Evolutionary conservation across 2,888 invertebrate genomes (phyloP).

Genomic region (Augochlorella aurata): DNA sequence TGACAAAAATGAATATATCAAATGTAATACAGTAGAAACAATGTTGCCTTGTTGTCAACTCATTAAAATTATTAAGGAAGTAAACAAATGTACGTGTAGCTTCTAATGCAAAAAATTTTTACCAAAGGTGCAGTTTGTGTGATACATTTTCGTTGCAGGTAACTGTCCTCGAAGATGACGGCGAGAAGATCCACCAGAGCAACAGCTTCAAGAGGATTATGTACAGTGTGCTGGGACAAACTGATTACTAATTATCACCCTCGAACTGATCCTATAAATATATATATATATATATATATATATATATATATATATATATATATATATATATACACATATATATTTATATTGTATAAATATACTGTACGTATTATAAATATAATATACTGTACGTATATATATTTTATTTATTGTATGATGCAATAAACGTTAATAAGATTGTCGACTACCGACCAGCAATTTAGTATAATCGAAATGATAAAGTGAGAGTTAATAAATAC

Average conservation of each 20-base stretch:
- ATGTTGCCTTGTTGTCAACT: not conserved
- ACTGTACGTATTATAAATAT: too few species aligned
- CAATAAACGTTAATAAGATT: constrained; percentile 48
- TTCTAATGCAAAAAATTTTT: not conserved
- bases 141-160: constrained; percentile 81
- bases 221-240: constrained; percentile 93
- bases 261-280: constrained; percentile 67
- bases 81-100: not conserved
- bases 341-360: too few species aligned
- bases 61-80: not conserved
- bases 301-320: constrained; percentile 62
- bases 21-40: too few species aligned
- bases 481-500: not conserved
- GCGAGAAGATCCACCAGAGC: constrained; percentile 94
- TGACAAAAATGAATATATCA: too few species aligned
- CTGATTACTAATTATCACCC: constrained; percentile 83
- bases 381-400: constrained; percentile 60
- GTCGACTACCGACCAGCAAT: constrained; percentile 22
- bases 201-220: constrained; percentile 96
- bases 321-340: constrained; percentile 66
- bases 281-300: constrained; percentile 71
- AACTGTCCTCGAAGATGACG: constrained; percentile 87
- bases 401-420: constrained; percentile 72
- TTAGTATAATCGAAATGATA: not conserved
- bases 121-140: not conserved